phyloP scores from a whole-genome alignment of 2,888 invertebrate genomes.

The Eupelmus urozonus region DNA sequence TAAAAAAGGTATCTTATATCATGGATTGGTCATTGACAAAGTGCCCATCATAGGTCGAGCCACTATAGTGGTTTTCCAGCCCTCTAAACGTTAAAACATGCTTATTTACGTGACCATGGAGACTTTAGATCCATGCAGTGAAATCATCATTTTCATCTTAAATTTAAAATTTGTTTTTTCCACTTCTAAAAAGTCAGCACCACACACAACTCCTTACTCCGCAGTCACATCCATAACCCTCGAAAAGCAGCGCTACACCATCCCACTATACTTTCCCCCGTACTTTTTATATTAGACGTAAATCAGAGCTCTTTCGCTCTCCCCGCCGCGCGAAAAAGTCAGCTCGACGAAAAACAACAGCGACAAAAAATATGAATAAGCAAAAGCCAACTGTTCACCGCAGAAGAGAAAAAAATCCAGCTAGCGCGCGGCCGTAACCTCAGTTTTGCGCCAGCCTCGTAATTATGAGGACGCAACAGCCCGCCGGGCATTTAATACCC shows the following conservation, averaged over 20 bases:
- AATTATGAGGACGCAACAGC: slow-evolving; percentile 58
- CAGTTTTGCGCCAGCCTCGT: slow-evolving; percentile 13
- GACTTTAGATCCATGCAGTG: too few relatives aligned
- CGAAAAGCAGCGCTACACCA: slow-evolving; percentile 30
- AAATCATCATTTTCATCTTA: too few relatives aligned
- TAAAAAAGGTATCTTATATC: too few relatives aligned
- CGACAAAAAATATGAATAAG: slow-evolving; percentile 1
- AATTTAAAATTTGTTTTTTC: too few relatives aligned
- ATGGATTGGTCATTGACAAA: slow-evolving; percentile 10
- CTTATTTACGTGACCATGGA: too few relatives aligned
- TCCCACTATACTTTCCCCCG: not conserved
- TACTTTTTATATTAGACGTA: slow-evolving; percentile 18
- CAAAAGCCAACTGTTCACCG: too few relatives aligned
- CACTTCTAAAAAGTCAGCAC: not conserved
- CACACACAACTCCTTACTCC: not conserved
- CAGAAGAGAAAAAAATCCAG: not conserved
- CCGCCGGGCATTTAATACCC: slow-evolving; percentile 52
- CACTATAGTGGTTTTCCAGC: too few relatives aligned
- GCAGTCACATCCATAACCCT: slow-evolving; percentile 7
- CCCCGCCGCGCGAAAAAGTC: not conserved
- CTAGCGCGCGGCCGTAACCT: not conserved
- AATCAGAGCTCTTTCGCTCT: slow-evolving; percentile 16
- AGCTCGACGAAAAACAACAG: slow-evolving; percentile 2
- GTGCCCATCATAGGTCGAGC: too few relatives aligned
- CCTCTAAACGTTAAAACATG: too few relatives aligned